Evolutionary conservation across 2,888 invertebrate species (phyloP), one percentile per base, ranked within the genome.

Genomic region (Sminthurides aquaticus): DNA sequence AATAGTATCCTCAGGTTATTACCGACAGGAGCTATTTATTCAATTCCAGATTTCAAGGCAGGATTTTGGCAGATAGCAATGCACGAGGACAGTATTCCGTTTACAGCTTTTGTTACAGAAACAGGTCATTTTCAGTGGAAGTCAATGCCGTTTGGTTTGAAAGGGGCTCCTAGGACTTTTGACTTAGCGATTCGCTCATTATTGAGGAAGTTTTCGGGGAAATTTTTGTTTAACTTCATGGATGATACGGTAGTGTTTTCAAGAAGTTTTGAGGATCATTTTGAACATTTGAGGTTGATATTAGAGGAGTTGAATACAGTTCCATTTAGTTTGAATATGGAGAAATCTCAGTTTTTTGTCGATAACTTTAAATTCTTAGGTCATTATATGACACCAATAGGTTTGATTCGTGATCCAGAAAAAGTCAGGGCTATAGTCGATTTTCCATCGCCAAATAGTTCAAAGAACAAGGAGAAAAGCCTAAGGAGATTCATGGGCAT

Each of bases 401-500:
- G 69, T 0, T 18, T 71, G 0, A 59, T 57, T 49, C 60, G 48
- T 48, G 61, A 64, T 27, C 57, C 59, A 20, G 64, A 66, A 11
- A 67, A 67, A 62, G 57, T 69, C 3, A 15, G 59, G 24, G 67
- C 69, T 1, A 68, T 71, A 22, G 34, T 22, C 15, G 49, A 69
- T 24, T 69, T 66, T 59, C 65, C 65, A 22, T 15, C 20, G 43
- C 71, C 70, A 28, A 58, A 24, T 26, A 64, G 27, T 56, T 54
- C 52, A 18, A 34, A 5, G 15, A 34, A 34, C 43, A 34, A 34
- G 43, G 43, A 34, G 43, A 66, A 65, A 54, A 66, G 65, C n/a
- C 48, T 72, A 54, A 11, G 49, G 27, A 60, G 61, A 60, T 71
- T 72, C 61, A 29, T 63, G 49, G 70, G 70, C 3, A 57, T 66